Evolutionary conservation across 92 coral and sea anemone genomes (phyloP).

Genomic region (Pocillopora grandis): DNA sequence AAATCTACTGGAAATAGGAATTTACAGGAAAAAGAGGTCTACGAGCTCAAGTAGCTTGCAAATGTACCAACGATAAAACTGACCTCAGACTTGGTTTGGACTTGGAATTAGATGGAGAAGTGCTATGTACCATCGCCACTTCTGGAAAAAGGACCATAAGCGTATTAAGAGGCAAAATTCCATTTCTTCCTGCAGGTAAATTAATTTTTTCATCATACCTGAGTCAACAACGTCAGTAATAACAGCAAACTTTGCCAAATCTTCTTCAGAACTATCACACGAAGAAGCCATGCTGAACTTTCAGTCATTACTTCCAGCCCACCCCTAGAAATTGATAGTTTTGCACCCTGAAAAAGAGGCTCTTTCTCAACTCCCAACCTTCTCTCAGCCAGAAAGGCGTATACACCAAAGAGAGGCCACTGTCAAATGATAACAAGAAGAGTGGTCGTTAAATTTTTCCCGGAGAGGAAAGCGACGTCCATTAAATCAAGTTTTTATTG

Average conservation of each 20-base stretch:
- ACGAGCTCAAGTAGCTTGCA: too few relatives aligned
- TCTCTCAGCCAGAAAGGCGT: not conserved
- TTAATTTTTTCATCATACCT: conserved; percentile 36
- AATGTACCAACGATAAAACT: not conserved
- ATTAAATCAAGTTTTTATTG: not conserved
- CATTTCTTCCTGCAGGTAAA: not conserved
- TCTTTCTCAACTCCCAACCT: not conserved
- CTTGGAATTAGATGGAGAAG: not conserved
- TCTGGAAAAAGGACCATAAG: not conserved
- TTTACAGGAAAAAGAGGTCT: too few relatives aligned
- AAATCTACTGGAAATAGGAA: too few relatives aligned
- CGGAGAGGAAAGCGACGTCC: not conserved
- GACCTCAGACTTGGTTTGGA: conserved; percentile 42
- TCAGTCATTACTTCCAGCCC: not conserved
- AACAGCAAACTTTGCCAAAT: conserved; percentile 68
- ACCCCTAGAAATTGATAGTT: not conserved
- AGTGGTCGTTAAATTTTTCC: not conserved
- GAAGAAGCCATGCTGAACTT: conserved; percentile 74
- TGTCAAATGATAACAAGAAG: conserved; percentile 42
- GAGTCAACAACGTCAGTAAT: conserved; percentile 63
- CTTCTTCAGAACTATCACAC: conserved; percentile 67
- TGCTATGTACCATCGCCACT: conserved; percentile 9
- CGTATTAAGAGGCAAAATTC: too few relatives aligned
- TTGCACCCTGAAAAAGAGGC: conserved; percentile 25
- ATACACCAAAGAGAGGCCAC: conserved; percentile 24